phyloP scores from a whole-genome alignment of 2,888 invertebrate genomes.

The Oscheius sp. region DNA sequence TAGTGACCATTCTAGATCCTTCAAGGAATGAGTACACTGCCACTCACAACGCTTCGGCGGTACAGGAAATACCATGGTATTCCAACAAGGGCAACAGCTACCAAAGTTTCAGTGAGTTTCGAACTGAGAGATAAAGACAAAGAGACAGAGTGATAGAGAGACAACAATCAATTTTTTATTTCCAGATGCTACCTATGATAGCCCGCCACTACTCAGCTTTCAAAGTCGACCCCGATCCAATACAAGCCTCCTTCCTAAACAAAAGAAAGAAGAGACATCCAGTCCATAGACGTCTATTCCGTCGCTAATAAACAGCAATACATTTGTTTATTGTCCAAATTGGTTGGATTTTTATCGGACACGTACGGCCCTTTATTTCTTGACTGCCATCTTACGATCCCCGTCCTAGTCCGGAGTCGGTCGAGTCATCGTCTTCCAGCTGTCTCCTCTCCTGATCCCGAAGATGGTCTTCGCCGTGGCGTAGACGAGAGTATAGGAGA shows the following conservation, averaged over 20 bases:
- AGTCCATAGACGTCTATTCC: background rate
- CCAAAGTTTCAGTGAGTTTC: slow-evolving; percentile 1
- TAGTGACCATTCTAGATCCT: background rate
- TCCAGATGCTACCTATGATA: background rate
- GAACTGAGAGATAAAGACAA: background rate
- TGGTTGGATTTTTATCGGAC: slow-evolving; percentile 10
- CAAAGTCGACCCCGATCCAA: background rate
- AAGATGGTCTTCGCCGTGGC: background rate
- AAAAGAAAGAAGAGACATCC: background rate
- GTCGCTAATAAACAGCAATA: no score
- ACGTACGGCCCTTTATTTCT: background rate
- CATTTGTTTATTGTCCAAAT: background rate
- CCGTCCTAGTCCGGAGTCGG: slow-evolving; percentile 10
- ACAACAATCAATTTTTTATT: background rate
- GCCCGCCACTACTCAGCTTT: background rate
- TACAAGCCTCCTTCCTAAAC: background rate
- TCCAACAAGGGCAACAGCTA: slow-evolving; percentile 7
- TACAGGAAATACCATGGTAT: background rate
- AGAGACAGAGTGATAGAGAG: background rate
- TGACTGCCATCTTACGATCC: background rate
- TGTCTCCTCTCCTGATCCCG: background rate
- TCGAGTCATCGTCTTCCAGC: background rate
- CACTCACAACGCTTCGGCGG: background rate
- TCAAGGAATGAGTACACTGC: background rate
- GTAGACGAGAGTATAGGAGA: background rate